phyloP scores from a whole-genome alignment of 2,888 invertebrate genomes.

The Ceramica pisi region DNA sequence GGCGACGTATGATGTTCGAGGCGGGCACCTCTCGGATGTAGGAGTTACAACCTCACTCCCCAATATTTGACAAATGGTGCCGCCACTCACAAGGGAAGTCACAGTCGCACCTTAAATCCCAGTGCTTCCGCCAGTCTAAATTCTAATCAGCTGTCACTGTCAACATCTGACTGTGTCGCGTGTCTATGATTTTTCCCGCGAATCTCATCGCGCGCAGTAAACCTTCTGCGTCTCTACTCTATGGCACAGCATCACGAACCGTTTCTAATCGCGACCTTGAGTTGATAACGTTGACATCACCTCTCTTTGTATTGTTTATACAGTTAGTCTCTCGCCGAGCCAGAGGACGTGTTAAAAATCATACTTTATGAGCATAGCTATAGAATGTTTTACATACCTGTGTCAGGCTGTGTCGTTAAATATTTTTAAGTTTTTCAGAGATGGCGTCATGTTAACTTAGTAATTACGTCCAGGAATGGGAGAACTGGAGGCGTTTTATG shows the following conservation, averaged over 20 bases:
- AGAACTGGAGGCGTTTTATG: neutral
- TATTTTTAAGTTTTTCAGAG: neutral
- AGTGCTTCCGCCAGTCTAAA: too few species aligned
- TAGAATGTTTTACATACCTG: neutral
- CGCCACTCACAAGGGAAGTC: too few species aligned
- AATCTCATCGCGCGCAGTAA: neutral
- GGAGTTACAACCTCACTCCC: too few species aligned
- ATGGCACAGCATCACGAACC: constrained; percentile 32
- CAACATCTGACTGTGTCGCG: too few species aligned
- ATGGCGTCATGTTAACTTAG: neutral
- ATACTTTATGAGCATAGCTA: constrained; percentile 13
- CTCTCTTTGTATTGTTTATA: constrained; percentile 32
- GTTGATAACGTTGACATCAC: constrained; percentile 56
- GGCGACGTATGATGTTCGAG: too few species aligned
- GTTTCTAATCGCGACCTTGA: constrained; percentile 53
- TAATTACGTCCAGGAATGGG: too few species aligned
- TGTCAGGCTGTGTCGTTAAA: neutral
- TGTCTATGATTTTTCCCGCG: neutral
- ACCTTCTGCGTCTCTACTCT: constrained; percentile 33
- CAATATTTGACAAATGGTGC: too few species aligned
- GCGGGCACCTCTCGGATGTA: too few species aligned
- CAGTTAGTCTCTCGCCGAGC: constrained; percentile 9
- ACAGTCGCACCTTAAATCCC: too few species aligned
- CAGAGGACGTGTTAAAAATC: constrained; percentile 12
- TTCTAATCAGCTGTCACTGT: too few species aligned